A percentile compares a stretch with the other conserved stretches of the same genome.
phyloP scores from a whole-genome alignment of 2,113 vertebrate genomes.

The Gasterosteus nipponicus region DNA sequence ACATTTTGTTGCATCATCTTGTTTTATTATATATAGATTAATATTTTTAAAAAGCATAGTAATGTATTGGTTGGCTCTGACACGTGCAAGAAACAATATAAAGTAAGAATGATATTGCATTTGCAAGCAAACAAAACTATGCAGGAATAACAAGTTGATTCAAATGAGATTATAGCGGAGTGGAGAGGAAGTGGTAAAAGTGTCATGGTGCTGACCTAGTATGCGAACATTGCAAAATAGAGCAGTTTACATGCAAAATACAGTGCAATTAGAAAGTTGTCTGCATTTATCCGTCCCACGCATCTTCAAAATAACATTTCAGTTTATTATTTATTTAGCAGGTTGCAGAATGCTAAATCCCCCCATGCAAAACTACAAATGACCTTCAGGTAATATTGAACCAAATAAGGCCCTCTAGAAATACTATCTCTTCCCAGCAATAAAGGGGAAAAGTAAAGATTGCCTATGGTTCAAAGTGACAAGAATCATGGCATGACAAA shows the following conservation, averaged over 20 bases:
- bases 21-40: neutral
- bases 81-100: neutral
- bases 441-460: neutral
- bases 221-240: neutral
- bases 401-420: no score
- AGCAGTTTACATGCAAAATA: neutral
- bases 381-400: no score
- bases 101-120: neutral
- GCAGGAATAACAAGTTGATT: conserved; percentile 13
- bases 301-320: neutral
- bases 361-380: no score
- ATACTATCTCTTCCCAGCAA: neutral
- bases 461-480: neutral
- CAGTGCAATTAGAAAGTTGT: neutral
- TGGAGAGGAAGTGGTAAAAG: conserved; percentile 62
- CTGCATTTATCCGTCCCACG: neutral
- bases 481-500: neutral
- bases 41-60: no score
- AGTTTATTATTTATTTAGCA: neutral
- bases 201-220: conserved; percentile 3
- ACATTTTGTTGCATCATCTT: neutral
- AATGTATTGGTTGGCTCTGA: neutral
- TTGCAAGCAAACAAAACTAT: neutral
- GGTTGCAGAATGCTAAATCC: neutral
- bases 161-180: conserved; percentile 38